Percentiles rank a stretch among this genome's conserved stretches.
These are phyloP conservation scores for Tachina grossa DNA, from an alignment of 2,888 invertebrate genomes.

Conservation along the genomic window DNA sequence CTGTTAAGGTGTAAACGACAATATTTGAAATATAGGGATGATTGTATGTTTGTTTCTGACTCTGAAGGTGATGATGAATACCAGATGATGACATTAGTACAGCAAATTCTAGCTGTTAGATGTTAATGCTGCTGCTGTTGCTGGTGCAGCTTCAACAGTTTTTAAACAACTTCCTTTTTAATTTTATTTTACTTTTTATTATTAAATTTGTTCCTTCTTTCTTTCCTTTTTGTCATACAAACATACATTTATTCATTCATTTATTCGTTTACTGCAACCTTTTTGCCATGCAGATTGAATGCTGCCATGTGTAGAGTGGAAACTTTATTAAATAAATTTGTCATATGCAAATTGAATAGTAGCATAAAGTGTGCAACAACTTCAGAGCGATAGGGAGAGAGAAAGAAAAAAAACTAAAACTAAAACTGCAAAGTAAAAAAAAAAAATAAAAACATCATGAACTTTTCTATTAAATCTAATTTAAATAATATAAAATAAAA, in stretches of 20 bases:
- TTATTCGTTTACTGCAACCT: constrained; percentile 9
- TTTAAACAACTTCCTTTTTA: constrained; percentile 65
- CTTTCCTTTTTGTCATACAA: background rate
- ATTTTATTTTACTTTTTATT: constrained; percentile 34
- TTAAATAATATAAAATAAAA: constrained; percentile 58
- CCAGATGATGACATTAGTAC: constrained; percentile 69
- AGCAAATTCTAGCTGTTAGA: constrained; percentile 51
- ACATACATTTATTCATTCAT: constrained; percentile 26
- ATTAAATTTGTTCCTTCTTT: constrained; percentile 15
- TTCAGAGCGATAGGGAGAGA: background rate
- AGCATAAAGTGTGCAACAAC: constrained; percentile 62
- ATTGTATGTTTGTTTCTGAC: constrained; percentile 42
- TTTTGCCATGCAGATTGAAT: constrained; percentile 14
- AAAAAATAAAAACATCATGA: constrained; percentile 38
- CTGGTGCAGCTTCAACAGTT: constrained; percentile 42
- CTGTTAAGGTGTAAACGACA: constrained; percentile 28
- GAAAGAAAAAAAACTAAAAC: constrained; percentile 23
- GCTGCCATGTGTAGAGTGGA: constrained; percentile 54
- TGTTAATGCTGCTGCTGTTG: background rate
- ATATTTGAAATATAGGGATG: constrained; percentile 31
- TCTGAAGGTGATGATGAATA: constrained; percentile 60
- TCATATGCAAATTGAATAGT: constrained; percentile 71
- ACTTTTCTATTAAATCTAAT: constrained; percentile 70
- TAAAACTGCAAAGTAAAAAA: constrained; percentile 31
- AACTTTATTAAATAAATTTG: constrained; percentile 72